Conservation (phyloP, 2,113 vertebrate genomes). For the Phylloscopus trochilus region DNA sequence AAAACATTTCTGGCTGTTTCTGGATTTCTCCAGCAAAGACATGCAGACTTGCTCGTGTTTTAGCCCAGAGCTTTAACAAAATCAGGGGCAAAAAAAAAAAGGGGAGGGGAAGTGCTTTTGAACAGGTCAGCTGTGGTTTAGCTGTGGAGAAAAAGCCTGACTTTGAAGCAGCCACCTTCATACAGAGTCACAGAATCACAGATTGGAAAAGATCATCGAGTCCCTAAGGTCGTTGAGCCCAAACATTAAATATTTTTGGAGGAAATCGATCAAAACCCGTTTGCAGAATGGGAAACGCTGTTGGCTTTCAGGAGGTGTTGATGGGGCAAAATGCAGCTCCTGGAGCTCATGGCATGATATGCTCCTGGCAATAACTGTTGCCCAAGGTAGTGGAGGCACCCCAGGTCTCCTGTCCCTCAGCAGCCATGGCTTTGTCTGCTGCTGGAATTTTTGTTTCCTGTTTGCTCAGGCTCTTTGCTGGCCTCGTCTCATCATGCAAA, state of each 20-base stretch:
- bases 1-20: background rate
- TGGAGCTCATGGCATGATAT: accelerated
- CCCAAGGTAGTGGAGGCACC: accelerated
- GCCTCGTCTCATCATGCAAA: background rate
- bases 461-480: background rate
- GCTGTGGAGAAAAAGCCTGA: background rate
- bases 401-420: background rate
- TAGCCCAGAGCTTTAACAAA: background rate
- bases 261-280: background rate
- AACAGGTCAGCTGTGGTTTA: background rate
- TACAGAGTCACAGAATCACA: no score
- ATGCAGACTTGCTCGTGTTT: accelerated
- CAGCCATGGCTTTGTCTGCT: background rate
- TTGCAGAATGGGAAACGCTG: background rate
- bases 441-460: background rate
- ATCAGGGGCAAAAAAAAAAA: accelerated
- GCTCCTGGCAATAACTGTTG: background rate
- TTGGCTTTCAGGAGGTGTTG: background rate
- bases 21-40: background rate
- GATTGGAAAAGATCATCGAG: background rate
- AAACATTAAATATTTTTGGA: background rate
- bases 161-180: background rate
- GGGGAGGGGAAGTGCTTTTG: accelerated
- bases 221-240: background rate
- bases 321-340: background rate